A percentile compares a stretch with the other conserved stretches of the same genome.
These are phyloP conservation scores for Podabrus alpinus DNA, from an alignment of 2,888 invertebrate genomes.

Conservation along the genomic window DNA sequence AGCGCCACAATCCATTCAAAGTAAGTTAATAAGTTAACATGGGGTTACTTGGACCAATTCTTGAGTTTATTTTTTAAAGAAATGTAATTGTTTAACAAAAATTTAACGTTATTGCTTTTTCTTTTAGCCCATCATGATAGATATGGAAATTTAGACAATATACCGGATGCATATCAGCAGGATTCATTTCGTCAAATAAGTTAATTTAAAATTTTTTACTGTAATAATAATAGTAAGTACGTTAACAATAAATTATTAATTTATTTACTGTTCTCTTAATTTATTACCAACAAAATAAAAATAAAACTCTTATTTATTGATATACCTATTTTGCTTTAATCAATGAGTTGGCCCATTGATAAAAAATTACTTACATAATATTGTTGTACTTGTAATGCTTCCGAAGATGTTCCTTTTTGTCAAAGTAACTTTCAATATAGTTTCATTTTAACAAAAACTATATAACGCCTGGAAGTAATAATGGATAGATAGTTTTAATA, in stretches of 20 bases:
- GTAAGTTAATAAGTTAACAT: conserved; percentile 15
- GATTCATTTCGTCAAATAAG: conserved; percentile 19
- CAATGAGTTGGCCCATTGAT: not conserved
- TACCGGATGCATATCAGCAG: conserved; percentile 20
- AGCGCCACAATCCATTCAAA: conserved; percentile 45
- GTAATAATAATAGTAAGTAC: not conserved
- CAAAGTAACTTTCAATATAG: too few species aligned
- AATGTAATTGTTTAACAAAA: too few species aligned
- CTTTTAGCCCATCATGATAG: conserved; percentile 50
- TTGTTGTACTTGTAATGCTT: too few species aligned
- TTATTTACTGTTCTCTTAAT: too few species aligned
- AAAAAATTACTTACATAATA: not conserved
- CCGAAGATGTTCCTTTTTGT: too few species aligned
- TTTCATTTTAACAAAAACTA: not conserved
- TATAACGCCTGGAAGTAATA: too few species aligned
- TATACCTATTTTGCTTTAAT: not conserved
- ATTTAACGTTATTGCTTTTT: too few species aligned
- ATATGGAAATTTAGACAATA: conserved; percentile 20
- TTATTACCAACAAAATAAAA: not conserved
- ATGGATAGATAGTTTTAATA: too few species aligned
- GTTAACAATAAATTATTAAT: too few species aligned
- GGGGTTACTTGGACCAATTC: too few species aligned
- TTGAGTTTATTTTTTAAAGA: not conserved
- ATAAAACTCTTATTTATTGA: not conserved
- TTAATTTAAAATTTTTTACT: not conserved